Conservation (phyloP, 30 jellyfish, hydroid and myxozoan genomes). For the Hydra vulgaris region DNA sequence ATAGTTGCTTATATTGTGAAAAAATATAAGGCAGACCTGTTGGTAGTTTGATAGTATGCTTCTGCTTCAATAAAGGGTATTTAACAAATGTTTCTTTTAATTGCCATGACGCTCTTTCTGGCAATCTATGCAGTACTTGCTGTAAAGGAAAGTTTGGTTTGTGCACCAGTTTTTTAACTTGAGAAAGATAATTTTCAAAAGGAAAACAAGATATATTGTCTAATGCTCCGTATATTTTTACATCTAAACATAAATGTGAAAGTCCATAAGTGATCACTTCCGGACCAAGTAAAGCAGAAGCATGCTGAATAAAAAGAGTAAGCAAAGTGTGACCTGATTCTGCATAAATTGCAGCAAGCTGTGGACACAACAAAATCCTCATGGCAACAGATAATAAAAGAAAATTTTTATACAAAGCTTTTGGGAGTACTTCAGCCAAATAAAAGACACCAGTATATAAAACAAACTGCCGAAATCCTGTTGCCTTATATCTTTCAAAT, state of each 20-base stretch:
- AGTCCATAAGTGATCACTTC: conserved; percentile 27
- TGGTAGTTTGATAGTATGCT: background rate
- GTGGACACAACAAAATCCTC: conserved; percentile 9
- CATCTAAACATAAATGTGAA: conserved; percentile 36
- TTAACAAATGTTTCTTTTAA: background rate
- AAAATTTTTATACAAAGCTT: conserved; percentile 20
- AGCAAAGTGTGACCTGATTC: background rate
- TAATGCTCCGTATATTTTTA: conserved; percentile 14
- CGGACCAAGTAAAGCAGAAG: conserved; percentile 15
- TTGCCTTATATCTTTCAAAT: conserved; percentile 42
- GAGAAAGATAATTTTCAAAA: conserved; percentile 19
- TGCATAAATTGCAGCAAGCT: background rate
- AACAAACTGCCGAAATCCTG: conserved; percentile 40
- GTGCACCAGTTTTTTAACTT: conserved; percentile 15
- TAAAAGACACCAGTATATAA: conserved; percentile 34
- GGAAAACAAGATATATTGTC: conserved; percentile 35
- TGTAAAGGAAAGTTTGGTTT: background rate
- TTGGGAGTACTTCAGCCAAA: conserved; percentile 13
- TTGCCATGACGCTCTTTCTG: background rate
- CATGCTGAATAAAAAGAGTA: background rate
- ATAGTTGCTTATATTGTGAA: background rate
- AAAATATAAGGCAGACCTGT: background rate
- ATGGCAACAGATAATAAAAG: conserved; percentile 24
- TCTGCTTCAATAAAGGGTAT: background rate
- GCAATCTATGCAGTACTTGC: background rate